A percentile compares a stretch with the other conserved stretches of the same genome.
Conservation (phyloP, 2,888 invertebrate genomes). For the Pinctada fucata region DNA sequence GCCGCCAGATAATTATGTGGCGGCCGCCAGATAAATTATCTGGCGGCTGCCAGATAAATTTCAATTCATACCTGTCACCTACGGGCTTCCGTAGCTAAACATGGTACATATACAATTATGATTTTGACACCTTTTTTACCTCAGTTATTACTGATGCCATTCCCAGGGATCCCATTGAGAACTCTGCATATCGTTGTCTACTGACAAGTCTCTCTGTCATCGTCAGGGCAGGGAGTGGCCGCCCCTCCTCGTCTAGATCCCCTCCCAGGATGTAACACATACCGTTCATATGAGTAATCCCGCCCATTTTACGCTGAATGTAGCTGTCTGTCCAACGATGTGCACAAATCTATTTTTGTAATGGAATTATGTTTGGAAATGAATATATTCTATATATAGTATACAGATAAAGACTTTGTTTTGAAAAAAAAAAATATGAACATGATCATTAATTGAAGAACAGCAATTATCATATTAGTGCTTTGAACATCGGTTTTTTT, state of each 20-base stretch:
- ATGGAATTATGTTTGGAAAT: too few relatives aligned
- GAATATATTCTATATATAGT: neutral
- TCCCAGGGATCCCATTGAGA: conserved; percentile 55
- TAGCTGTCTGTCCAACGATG: conserved; percentile 65
- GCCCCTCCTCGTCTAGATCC: conserved; percentile 50
- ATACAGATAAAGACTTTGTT: neutral
- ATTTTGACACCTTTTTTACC: too few relatives aligned
- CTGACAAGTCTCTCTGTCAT: conserved; percentile 56
- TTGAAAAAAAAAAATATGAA: neutral
- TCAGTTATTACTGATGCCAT: conserved; percentile 51
- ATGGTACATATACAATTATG: too few relatives aligned
- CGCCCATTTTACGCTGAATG: conserved; percentile 49
- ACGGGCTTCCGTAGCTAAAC: too few relatives aligned
- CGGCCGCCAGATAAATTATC: too few relatives aligned
- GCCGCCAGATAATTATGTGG: too few relatives aligned
- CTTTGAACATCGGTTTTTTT: too few relatives aligned
- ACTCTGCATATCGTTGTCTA: conserved; percentile 50
- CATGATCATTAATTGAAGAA: too few relatives aligned
- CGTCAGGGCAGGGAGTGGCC: conserved; percentile 61
- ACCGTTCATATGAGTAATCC: conserved; percentile 64
- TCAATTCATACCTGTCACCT: too few relatives aligned
- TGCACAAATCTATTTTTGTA: conserved; percentile 63
- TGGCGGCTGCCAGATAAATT: too few relatives aligned
- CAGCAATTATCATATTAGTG: neutral
- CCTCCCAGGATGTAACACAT: conserved; percentile 62